Percentiles rank a stretch among this genome's conserved stretches.
phyloP scores from a whole-genome alignment of 2,113 vertebrate species.

The Engraulis encrasicolus region DNA sequence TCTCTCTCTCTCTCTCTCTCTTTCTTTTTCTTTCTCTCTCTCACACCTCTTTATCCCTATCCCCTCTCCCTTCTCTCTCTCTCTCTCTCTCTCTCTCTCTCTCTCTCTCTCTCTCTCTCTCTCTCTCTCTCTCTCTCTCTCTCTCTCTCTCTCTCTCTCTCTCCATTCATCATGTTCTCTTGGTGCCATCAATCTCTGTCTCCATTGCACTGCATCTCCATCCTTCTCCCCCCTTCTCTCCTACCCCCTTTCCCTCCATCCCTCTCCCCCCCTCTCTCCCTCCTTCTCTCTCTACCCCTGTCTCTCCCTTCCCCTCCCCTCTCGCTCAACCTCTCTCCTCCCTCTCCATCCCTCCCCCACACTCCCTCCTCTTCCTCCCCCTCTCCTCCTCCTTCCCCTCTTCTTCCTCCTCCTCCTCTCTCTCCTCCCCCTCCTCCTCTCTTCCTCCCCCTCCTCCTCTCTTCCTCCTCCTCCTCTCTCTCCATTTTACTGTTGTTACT shows the following conservation, averaged over 20 bases:
- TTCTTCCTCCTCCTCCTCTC: slow-evolving; percentile 17
- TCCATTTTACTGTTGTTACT: too few relatives aligned
- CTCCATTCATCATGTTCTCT: neutral
- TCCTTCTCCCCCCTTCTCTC: neutral
- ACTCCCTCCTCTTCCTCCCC: slow-evolving; percentile 19
- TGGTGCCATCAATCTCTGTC: neutral
- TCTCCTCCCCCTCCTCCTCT: slow-evolving; percentile 45
- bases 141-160: neutral
- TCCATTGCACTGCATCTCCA: neutral
- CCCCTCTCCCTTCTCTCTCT: neutral
- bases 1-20: neutral
- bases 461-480: neutral
- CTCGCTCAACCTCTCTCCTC: neutral
- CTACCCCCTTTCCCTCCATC: neutral
- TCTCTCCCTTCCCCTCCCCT: neutral
- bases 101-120: neutral
- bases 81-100: neutral
- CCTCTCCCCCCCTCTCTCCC: neutral
- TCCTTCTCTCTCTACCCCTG: neutral
- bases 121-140: neutral
- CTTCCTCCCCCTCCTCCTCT: slow-evolving; percentile 73
- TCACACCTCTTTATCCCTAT: neutral
- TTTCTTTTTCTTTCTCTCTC: neutral
- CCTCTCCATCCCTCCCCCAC: neutral
- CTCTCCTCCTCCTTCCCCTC: neutral